These are phyloP conservation scores for Pterostichus niger DNA, from an alignment of 2,888 invertebrate species.

Conservation along the genomic window DNA sequence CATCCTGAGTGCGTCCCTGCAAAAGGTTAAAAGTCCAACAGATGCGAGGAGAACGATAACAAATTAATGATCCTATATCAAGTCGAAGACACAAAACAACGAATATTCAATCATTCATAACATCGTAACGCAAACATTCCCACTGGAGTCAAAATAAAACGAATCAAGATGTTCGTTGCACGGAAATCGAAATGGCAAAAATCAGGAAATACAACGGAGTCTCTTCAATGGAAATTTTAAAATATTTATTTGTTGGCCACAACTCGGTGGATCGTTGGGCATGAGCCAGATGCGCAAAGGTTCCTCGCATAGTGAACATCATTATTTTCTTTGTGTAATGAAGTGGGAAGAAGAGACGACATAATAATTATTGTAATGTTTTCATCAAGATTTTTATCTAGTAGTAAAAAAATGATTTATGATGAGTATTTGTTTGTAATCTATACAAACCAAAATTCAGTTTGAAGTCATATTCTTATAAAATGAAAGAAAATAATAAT, in stretches of 20 bases:
- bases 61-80: conserved; percentile 36
- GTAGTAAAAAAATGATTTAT: too few relatives aligned
- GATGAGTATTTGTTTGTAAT: too few relatives aligned
- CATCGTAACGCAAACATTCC: background rate
- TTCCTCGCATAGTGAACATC: background rate
- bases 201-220: conserved; percentile 4
- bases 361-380: too few relatives aligned
- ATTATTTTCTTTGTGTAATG: too few relatives aligned
- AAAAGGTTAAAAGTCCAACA: conserved; percentile 47
- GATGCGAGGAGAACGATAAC: conserved; percentile 23
- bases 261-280: conserved; percentile 6
- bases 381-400: too few relatives aligned
- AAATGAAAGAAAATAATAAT: too few relatives aligned
- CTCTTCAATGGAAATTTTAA: conserved; percentile 35
- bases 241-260: conserved; percentile 40
- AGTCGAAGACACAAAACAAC: conserved; percentile 13
- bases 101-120: conserved; percentile 18
- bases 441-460: too few relatives aligned
- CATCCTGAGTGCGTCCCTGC: background rate
- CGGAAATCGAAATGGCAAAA: background rate
- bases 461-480: too few relatives aligned
- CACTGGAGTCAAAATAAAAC: conserved; percentile 1
- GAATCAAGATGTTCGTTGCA: background rate
- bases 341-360: too few relatives aligned
- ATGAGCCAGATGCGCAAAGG: conserved; percentile 28